These are phyloP conservation scores for Magallana gigas DNA, from an alignment of 1,140 invertebrate species.

Conservation along the genomic window DNA sequence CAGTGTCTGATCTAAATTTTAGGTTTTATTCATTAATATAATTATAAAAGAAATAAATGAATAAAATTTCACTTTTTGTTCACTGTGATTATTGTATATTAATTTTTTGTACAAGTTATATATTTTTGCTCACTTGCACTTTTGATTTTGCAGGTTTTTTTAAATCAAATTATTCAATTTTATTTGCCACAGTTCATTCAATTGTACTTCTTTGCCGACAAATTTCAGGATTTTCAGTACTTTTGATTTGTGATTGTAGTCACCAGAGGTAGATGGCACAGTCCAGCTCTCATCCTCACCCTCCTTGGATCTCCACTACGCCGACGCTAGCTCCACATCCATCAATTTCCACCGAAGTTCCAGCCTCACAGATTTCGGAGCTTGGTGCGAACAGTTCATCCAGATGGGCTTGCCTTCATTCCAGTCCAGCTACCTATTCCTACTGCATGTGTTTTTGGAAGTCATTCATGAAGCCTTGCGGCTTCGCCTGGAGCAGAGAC, in stretches of 20 bases:
- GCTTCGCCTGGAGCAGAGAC: conserved; percentile 88
- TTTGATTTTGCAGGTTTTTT: not conserved
- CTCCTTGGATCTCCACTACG: conserved; percentile 56
- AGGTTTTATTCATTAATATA: no score
- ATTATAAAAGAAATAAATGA: no score
- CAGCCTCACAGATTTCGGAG: conserved; percentile 82
- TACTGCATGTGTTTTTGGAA: conserved; percentile 89
- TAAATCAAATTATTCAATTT: not conserved
- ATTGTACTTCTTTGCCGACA: no score
- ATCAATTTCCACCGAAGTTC: conserved; percentile 57
- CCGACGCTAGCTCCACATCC: conserved; percentile 43
- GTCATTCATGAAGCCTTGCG: conserved; percentile 92
- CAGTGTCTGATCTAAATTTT: no score
- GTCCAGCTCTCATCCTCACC: conserved; percentile 62
- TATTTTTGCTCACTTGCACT: no score
- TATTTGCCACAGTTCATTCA: no score
- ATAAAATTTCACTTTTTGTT: no score
- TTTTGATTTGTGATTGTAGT: conserved; percentile 33
- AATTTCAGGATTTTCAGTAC: no score
- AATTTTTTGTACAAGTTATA: no score
- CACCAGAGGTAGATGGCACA: conserved; percentile 55
- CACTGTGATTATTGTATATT: no score
- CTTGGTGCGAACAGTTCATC: conserved; percentile 87
- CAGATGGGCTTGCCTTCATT: conserved; percentile 91
- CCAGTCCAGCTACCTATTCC: conserved; percentile 88